Evolutionary conservation across 2,888 invertebrate genomes (phyloP).

Genomic region (Pecten maximus): DNA sequence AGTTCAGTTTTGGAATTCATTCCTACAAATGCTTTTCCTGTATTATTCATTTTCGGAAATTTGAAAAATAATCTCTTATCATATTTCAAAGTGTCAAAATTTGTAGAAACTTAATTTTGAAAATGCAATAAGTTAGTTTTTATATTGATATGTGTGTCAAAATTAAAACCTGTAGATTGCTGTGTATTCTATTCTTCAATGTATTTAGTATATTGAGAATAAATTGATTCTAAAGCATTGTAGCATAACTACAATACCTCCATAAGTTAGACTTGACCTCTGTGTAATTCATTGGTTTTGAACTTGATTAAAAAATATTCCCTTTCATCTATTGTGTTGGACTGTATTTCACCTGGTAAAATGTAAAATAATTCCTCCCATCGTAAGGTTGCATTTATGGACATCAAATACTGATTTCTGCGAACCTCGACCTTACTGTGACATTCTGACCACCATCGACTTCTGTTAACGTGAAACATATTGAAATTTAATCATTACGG

Average conservation of each 20-base stretch:
- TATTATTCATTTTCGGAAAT: too few relatives aligned
- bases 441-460: constrained; percentile 14
- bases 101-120: neutral
- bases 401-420: constrained; percentile 25
- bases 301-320: neutral
- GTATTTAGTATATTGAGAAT: neutral
- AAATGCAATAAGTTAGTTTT: neutral
- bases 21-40: too few relatives aligned
- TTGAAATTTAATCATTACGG: constrained; percentile 21
- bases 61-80: too few relatives aligned
- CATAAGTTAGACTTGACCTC: neutral
- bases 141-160: neutral
- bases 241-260: neutral
- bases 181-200: neutral
- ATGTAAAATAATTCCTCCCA: constrained; percentile 30
- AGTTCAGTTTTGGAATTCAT: too few relatives aligned
- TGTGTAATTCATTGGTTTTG: neutral
- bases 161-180: neutral
- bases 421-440: neutral
- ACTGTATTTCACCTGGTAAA: constrained; percentile 4
- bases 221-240: neutral
- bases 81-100: too few relatives aligned
- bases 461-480: neutral
- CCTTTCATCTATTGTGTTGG: neutral
- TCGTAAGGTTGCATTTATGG: constrained; percentile 12